Evolutionary conservation across 2,888 invertebrate species (phyloP).

Genomic region (Eremobia ochroleuca): DNA sequence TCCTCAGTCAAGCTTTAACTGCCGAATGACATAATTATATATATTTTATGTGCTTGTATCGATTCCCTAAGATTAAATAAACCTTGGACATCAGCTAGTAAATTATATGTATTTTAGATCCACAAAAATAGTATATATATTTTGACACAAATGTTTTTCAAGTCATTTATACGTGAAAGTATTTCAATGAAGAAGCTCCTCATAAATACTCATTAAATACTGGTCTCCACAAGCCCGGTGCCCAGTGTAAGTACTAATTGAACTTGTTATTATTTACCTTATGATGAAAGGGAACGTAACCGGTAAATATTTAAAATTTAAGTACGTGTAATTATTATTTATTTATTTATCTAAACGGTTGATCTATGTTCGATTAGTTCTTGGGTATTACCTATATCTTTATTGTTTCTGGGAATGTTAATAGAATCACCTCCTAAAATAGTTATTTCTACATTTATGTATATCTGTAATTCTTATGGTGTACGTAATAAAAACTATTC

Average conservation of each 20-base stretch:
- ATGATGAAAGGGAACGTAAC: constrained; percentile 16
- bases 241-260: not conserved
- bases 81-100: too few relatives aligned
- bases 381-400: not conserved
- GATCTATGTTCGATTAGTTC: not conserved
- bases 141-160: not conserved
- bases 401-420: not conserved
- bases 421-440: not conserved
- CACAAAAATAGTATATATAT: not conserved
- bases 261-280: constrained; percentile 27
- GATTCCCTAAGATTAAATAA: not conserved
- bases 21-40: not conserved
- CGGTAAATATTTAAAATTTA: not conserved
- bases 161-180: not conserved
- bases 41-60: not conserved
- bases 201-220: not conserved
- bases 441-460: not conserved
- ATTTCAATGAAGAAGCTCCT: not conserved
- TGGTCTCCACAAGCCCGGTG: not conserved
- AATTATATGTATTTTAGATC: too few relatives aligned
- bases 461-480: not conserved
- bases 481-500: not conserved
- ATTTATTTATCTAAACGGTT: too few relatives aligned
- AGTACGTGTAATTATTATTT: not conserved
- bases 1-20: not conserved